A percentile compares a stretch with the other conserved stretches of the same genome.
Conservation (phyloP, 2,113 vertebrate genomes). For the Grantiella picta region DNA sequence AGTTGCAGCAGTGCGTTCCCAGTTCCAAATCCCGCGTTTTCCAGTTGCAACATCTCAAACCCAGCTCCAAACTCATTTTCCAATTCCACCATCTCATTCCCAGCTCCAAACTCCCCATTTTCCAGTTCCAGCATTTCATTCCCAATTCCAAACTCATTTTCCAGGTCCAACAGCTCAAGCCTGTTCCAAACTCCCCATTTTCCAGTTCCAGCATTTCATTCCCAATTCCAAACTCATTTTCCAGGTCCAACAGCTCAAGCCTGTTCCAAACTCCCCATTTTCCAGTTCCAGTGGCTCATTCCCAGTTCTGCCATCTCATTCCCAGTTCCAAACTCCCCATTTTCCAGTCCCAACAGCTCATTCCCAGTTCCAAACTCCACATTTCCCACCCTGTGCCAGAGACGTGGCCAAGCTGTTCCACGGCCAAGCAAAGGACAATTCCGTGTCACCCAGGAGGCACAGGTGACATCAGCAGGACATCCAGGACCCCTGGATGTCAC, state of each 20-base stretch:
- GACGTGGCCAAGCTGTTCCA: not conserved
- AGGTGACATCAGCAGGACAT: not conserved
- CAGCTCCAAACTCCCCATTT: not conserved
- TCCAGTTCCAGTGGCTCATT: not conserved
- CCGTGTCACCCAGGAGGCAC: not conserved
- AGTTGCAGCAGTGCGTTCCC: not conserved
- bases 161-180: accelerated
- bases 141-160: accelerated
- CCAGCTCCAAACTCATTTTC: not conserved
- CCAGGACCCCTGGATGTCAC: no score
- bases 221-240: not conserved
- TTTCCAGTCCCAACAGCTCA: not conserved
- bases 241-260: no score
- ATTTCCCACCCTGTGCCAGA: accelerated
- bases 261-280: not conserved
- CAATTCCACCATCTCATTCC: not conserved
- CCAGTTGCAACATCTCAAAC: accelerated
- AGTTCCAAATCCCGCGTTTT: not conserved
- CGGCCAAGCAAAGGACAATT: not conserved
- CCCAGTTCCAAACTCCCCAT: not conserved
- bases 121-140: not conserved
- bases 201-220: accelerated
- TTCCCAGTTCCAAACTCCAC: not conserved
- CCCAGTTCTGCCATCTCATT: not conserved
- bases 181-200: not conserved